phyloP scores from a whole-genome alignment of 2,113 vertebrate genomes.

The Psittacus erithacus region DNA sequence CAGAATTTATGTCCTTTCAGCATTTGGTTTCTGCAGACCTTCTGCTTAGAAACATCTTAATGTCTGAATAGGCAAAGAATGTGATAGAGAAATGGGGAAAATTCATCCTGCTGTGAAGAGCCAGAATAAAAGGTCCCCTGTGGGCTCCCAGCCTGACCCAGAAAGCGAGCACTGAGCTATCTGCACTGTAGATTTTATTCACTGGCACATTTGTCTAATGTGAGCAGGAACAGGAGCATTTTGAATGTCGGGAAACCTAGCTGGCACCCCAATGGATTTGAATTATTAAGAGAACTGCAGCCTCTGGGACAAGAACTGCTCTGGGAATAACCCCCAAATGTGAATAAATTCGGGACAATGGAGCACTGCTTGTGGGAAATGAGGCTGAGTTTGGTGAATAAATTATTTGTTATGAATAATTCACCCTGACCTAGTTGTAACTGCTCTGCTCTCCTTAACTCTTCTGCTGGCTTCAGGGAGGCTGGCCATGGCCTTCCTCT shows the following conservation, averaged over 20 bases:
- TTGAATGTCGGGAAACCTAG: background rate
- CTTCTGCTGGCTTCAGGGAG: background rate
- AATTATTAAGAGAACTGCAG: background rate
- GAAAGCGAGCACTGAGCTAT: background rate
- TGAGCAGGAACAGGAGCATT: background rate
- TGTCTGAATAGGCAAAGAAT: accelerated
- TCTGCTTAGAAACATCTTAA: background rate
- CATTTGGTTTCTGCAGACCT: background rate
- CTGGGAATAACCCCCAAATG: background rate
- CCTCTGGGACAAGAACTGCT: background rate
- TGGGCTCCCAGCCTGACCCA: background rate
- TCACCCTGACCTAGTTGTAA: slow-evolving; percentile 34
- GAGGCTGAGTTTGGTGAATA: slow-evolving; percentile 25
- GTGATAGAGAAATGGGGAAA: accelerated
- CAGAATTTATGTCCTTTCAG: background rate
- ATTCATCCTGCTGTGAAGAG: background rate
- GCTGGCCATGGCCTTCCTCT: background rate
- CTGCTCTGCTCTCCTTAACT: background rate
- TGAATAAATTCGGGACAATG: background rate
- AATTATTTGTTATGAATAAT: slow-evolving; percentile 59
- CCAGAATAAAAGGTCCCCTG: background rate
- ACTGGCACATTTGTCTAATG: background rate
- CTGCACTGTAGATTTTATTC: background rate
- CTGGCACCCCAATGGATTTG: background rate
- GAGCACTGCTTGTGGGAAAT: background rate